These are phyloP conservation scores for Sebastolobus alascanus DNA, from an alignment of 2,797 vertebrate species.

Conservation along the genomic window DNA sequence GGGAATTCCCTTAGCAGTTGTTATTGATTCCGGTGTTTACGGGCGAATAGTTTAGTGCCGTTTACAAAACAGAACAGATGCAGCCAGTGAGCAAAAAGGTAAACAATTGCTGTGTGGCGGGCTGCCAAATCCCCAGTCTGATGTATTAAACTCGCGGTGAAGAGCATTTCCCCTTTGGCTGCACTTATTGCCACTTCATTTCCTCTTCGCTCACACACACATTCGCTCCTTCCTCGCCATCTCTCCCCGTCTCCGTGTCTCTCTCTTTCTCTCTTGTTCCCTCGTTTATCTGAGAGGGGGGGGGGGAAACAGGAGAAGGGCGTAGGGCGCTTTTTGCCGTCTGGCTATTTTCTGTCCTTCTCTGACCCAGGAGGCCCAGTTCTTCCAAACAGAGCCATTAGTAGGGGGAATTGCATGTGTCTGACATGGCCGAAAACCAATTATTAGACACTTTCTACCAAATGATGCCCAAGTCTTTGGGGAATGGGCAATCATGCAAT, in stretches of 20 bases:
- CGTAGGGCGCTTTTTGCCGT: slow-evolving; percentile 61
- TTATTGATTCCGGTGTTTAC: slow-evolving; percentile 98
- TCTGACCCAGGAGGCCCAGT: slow-evolving; percentile 94
- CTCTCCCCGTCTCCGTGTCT: slow-evolving; percentile 52
- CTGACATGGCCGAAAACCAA: slow-evolving; percentile 99
- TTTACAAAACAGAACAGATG: slow-evolving; percentile 99
- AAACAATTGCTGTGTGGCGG: slow-evolving; percentile 99
- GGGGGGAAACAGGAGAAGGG: slow-evolving; percentile 38
- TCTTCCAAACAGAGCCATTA: slow-evolving; percentile 95
- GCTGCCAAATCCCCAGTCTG: slow-evolving; percentile 94
- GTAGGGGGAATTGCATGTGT: slow-evolving; percentile 97
- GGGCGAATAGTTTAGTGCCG: slow-evolving; percentile 95
- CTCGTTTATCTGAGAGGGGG: slow-evolving; percentile 63
- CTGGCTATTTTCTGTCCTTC: slow-evolving; percentile 87
- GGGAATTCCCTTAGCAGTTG: slow-evolving; percentile 97
- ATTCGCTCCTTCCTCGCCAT: slow-evolving; percentile 67
- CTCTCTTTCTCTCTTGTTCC: slow-evolving; percentile 63
- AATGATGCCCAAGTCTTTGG: slow-evolving; percentile 97
- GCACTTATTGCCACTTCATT: slow-evolving; percentile 99
- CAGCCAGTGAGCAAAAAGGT: slow-evolving; percentile 99
- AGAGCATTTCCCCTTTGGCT: slow-evolving; percentile 98
- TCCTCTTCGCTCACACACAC: slow-evolving; percentile 84
- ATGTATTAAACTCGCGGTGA: slow-evolving; percentile 98
- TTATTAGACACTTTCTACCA: slow-evolving; percentile 99
- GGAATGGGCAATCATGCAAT: slow-evolving; percentile 99